Percentiles rank a stretch among this genome's conserved stretches.
These are phyloP conservation scores for Mythimna loreyi DNA, from an alignment of 2,888 invertebrate species.

Conservation along the genomic window DNA sequence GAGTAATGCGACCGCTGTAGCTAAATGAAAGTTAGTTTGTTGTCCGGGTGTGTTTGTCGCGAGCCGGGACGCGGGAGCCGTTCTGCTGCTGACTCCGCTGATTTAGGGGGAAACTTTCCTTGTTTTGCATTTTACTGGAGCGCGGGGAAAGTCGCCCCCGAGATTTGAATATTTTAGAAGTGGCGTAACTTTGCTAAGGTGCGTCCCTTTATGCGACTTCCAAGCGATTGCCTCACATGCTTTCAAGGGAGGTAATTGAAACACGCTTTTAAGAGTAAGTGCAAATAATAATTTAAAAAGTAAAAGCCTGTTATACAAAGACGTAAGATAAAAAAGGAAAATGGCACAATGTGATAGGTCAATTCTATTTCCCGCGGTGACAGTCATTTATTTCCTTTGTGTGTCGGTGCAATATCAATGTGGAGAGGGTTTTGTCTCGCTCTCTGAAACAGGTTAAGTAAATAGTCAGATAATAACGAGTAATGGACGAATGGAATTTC, in stretches of 20 bases:
- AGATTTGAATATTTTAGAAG: slow-evolving; percentile 88
- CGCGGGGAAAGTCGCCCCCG: slow-evolving; percentile 84
- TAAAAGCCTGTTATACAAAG: slow-evolving; percentile 40
- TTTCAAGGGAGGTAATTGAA: slow-evolving; percentile 73
- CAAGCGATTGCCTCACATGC: slow-evolving; percentile 75
- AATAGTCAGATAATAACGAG: slow-evolving; percentile 83
- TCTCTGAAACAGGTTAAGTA: slow-evolving; percentile 85
- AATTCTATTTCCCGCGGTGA: slow-evolving; percentile 75
- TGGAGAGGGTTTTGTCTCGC: slow-evolving; percentile 78
- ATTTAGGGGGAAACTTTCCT: slow-evolving; percentile 87
- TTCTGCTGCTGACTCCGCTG: slow-evolving; percentile 78
- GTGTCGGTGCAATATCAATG: slow-evolving; percentile 71
- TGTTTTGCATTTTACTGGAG: slow-evolving; percentile 87
- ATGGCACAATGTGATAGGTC: slow-evolving; percentile 68
- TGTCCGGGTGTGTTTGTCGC: slow-evolving; percentile 79
- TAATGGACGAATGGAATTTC: slow-evolving; percentile 78
- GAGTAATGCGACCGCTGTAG: slow-evolving; percentile 69
- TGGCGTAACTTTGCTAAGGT: slow-evolving; percentile 82
- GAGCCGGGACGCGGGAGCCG: slow-evolving; percentile 71
- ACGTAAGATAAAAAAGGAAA: slow-evolving; percentile 65
- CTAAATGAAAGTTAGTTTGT: slow-evolving; percentile 85
- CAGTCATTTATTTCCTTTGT: slow-evolving; percentile 82
- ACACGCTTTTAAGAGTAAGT: slow-evolving; percentile 67
- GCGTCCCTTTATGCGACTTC: slow-evolving; percentile 81
- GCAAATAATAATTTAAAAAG: slow-evolving; percentile 63